phyloP scores from a whole-genome alignment of 2,113 vertebrate species.

The Tachysurus fulvidraco region DNA sequence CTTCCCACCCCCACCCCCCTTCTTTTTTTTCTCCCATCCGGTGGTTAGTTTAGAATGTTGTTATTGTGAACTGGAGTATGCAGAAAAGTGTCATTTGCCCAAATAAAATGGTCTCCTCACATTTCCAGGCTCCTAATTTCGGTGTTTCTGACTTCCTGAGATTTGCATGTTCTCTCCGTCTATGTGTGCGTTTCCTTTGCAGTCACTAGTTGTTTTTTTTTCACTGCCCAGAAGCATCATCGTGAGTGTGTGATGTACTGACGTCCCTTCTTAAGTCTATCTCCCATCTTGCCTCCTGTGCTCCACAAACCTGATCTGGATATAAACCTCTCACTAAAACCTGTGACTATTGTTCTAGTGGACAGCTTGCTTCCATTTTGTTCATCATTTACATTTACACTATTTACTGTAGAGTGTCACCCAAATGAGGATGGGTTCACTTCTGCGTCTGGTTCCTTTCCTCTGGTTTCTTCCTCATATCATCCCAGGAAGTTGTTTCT shows the following conservation, averaged over 20 bases:
- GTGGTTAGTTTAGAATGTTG: not conserved
- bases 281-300: not conserved
- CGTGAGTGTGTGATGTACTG: not conserved
- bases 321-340: not conserved
- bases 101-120: not conserved
- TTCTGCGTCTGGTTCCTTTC: no score
- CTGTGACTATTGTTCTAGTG: not conserved
- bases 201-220: not conserved
- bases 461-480: no score
- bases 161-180: not conserved
- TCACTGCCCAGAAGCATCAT: not conserved
- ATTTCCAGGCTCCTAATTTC: not conserved
- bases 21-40: not conserved
- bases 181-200: no score
- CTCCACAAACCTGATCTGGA: not conserved
- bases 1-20: no score
- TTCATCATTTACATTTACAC: not conserved
- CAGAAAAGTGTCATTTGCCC: not conserved
- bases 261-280: not conserved
- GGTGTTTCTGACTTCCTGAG: not conserved
- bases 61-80: not conserved
- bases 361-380: not conserved
- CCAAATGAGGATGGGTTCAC: no score
- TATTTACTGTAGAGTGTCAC: no score
- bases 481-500: no score